Base-by-base conservation (phyloP, 2,888 invertebrate species). In the Caenorhabditis japonica region DNA sequence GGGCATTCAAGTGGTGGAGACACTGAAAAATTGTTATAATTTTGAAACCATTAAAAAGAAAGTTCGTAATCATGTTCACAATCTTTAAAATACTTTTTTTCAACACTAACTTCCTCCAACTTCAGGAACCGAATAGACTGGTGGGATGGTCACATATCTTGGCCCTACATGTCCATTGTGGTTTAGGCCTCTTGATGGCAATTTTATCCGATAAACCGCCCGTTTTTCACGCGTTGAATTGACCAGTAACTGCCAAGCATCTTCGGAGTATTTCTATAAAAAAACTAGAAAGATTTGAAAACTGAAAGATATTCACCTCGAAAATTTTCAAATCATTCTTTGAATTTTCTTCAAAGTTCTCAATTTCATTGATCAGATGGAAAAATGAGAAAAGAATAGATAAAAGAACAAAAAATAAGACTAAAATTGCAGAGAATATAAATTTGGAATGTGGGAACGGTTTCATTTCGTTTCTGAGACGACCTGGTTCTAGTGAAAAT, bases 81-180 rank as follows among this genome's bases (percentile, higher is more conserved):
- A n/a, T n/a, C n/a, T n/a, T n/a, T n/a, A n/a, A n/a, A n/a, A n/a
- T n/a, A n/a, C n/a, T n/a, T n/a, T n/a, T n/a, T n/a, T n/a, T n/a
- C n/a, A n/a, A n/a, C n/a, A 62, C 47, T 47, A 4, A 64, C 64
- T 66, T 25, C 66, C 66, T 19, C 66, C 66, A 8, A 39, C 51
- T 27, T 66, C 49, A n/a, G 66, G 66, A 19, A 56, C 21, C 1
- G 56, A 39, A 44, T 66, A 66, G 13, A 17, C n/a, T n/a, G 56
- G 51, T 4, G 66, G 66, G 12, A 66, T 49, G 1, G 49, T 56
- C 10, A 66, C 66, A 27, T 66, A 66, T 66, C 56, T 56, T 8
- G 56, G 66, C 1, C 39, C 27, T n/a, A n/a, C n/a, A n/a, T n/a
- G n/a, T n/a, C n/a, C n/a, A n/a, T n/a, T n/a, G n/a, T n/a, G n/a